Percentiles rank a stretch among this genome's conserved stretches.
Conservation (phyloP, 2,888 invertebrate species). For the Aspidapion aeneum region DNA sequence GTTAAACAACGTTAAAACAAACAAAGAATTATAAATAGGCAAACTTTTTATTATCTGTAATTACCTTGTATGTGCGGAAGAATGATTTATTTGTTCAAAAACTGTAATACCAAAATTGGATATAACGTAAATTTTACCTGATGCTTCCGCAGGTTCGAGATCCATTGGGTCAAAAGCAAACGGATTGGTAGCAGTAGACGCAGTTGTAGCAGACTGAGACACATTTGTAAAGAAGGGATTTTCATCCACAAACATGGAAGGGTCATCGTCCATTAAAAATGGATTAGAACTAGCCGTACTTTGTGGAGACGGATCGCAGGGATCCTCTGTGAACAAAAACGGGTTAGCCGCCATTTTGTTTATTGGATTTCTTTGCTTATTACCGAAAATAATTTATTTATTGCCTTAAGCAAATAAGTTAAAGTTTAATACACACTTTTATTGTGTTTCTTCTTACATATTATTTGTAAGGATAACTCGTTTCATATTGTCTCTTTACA, state of each 20-base stretch:
- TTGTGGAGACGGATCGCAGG: constrained; percentile 50
- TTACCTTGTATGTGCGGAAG: no score
- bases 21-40: no score
- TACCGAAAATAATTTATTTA: no score
- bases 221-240: constrained; percentile 64
- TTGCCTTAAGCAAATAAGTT: no score
- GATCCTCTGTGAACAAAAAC: constrained; percentile 72
- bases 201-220: constrained; percentile 43
- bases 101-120: no score
- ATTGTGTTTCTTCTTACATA: no score
- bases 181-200: constrained; percentile 57
- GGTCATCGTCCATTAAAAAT: constrained; percentile 58
- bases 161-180: constrained; percentile 56
- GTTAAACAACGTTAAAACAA: no score
- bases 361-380: constrained; percentile 23
- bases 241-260: constrained; percentile 45
- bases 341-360: constrained; percentile 63
- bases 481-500: no score
- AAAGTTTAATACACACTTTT: constrained; percentile 3
- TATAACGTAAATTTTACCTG: no score
- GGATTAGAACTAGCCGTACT: constrained; percentile 61
- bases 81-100: no score
- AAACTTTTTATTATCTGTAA: no score
- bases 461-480: no score
- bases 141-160: constrained; percentile 40